Evolutionary conservation across 2,113 vertebrate genomes (phyloP).

Genomic region (Brachyhypopomus occidentalis): DNA sequence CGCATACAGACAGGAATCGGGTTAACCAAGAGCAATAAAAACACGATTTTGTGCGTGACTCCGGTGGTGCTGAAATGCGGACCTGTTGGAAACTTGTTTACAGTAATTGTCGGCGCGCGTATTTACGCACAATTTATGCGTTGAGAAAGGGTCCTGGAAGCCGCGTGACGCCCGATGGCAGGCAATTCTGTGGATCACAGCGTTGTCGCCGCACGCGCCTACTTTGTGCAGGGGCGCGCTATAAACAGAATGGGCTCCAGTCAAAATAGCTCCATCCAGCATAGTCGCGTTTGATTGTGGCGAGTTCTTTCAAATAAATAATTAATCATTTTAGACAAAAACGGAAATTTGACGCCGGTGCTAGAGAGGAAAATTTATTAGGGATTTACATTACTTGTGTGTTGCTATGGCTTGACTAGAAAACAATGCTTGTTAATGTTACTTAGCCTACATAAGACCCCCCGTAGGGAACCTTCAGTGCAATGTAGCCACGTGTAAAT

Average conservation of each 20-base stretch:
- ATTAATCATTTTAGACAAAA: neutral
- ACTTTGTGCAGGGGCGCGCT: no score
- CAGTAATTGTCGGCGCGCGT: no score
- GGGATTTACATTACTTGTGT: no score
- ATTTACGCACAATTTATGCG: neutral
- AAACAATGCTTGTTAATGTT: no score
- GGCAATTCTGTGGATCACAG: no score
- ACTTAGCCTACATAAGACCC: no score
- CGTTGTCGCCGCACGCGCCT: no score
- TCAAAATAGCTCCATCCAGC: neutral
- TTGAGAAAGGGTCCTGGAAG: neutral
- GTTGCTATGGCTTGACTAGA: no score
- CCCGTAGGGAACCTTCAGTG: no score
- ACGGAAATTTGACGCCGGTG: neutral
- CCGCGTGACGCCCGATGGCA: no score
- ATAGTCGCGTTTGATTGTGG: neutral
- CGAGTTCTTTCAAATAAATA: neutral
- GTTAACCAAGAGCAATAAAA: constrained; percentile 35
- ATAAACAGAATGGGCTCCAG: no score
- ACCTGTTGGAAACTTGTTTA: constrained; percentile 46
- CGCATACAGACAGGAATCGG: constrained; percentile 5
- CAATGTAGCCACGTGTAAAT: no score
- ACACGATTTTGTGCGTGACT: neutral
- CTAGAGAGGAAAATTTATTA: neutral
- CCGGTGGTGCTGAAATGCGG: neutral